Base-by-base conservation (phyloP, 2,888 invertebrate species). In the Lithophane semibrunnea region DNA sequence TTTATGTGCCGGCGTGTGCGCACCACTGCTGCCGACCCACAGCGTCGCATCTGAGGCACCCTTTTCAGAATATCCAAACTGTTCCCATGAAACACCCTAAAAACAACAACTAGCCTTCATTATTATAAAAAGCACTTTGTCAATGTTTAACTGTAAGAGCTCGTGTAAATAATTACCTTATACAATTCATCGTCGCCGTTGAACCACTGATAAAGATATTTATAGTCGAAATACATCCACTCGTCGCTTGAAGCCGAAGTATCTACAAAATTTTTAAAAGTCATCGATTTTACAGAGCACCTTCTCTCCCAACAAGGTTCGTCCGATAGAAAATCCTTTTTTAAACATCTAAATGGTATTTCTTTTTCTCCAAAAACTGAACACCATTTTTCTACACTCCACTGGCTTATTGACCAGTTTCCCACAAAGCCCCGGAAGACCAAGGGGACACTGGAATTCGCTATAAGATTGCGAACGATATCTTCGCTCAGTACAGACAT, bases 1-100 rank as follows among this genome's bases (percentile, higher is more conserved):
- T 92, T 98, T 98, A 94, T 99, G 99, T 82, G 99, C 99, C 3
- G 99, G 99, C 0, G 99, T 99, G 92, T 99, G 98, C 3, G 99
- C 98, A 4, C 98, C 98, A 89, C 97, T 96, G 80, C 98, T 98
- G 52, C 99, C 99, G 86, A 99, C 97, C 99, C 99, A 99, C 74
- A 99, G 95, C 3, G 99, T 98, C 69, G 98, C 98, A 80, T 98
- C 98, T 18, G 96, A 91, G 5, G 97, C 97, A 84, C 97, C 96
- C 88, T 98, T 97, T 3, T 98, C 97, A 18, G 97, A 93, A 92
- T 98, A 98, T 0, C 99, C 99, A 93, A 98, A 97, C 77, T 95
- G 94, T 44, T 96, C 93, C 98, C 98, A 99, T 66, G 93, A 92
- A 73, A 95, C 81, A 84, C 91, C 91, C 95, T 95, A 80, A 47